Evolutionary conservation across 2,888 invertebrate species (phyloP), one percentile per base, ranked within the genome.

Genomic region (Phrixothrix hirtus): DNA sequence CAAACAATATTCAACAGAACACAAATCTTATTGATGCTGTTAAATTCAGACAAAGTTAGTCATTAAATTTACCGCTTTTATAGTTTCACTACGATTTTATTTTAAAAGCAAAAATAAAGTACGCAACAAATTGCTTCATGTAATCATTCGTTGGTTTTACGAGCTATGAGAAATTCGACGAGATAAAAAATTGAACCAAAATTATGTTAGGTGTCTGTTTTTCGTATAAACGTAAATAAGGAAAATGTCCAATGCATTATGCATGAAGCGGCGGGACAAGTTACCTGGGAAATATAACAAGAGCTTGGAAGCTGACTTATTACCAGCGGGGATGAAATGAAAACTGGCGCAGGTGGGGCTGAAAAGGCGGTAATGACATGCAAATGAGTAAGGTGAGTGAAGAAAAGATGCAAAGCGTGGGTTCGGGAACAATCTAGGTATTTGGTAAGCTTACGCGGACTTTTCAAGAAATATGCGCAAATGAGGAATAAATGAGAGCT

Each of bases 221-320:
- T 70, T 68, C 69, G 65, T 67, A 66, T 72, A 69, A 73, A 69
- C 70, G 71, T 73, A 73, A 73, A 72, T 73, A 73, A 74, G 72
- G 72, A 71, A 73, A 74, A 73, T 73, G 71, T 70, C 69, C 66
- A 66, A 74, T 75, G 74, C 72, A 75, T 75, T 68, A 75, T 73
- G 70, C 72, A 75, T 75, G 72, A 74, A 63, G 57, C 59, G 57
- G 60, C 51, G 61, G 64, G 63, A 65, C 63, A 61, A 68, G 68
- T 69, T 71, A 72, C 73, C 73, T 72, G 72, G 63, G 62, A 67
- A 66, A 65, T 63, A 63, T 60, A 64, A 64, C 64, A 61, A 63
- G 65, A 45, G 59, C 56, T 42, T 53, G 62, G 64, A 57, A 62
- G 60, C 63, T 66, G 64, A 69, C 68, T 69, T 69, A 69, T 68